Base-by-base conservation (phyloP, 1,140 invertebrate species). In the Tetranychus urticae region DNA sequence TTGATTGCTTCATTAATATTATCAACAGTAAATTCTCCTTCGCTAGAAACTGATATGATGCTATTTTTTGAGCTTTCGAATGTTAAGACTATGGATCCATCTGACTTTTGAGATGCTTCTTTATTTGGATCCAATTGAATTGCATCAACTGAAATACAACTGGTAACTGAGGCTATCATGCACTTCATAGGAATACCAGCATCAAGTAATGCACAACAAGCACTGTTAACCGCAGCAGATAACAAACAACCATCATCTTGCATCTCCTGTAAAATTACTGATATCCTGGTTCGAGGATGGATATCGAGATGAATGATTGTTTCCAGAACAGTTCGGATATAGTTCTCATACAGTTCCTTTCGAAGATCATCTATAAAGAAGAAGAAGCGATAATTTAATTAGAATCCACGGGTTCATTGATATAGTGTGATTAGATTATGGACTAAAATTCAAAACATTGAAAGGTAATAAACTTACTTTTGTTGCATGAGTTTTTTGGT, bases 211-310 rank as follows among this genome's bases (percentile, higher is more conserved):
- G 60, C 61, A 10, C 46, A 33, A 52, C 31, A 52, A n/a, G 48
- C 14, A 2, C 34, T 35, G 55, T 64, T 64, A 4, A 64, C 31
- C 13, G 60, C 56, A n/a, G 63, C 3, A 2, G 60, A 14, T 10
- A 64, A 77, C 76, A 89, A 84, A 62, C 84, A 84, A 63, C 86
- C 85, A 70, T 75, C 78, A 74, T 88, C 80, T 73, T 91, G 82
- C 66, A 91, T 73, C 75, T 92, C 88, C 74, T 92, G 88, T 61
- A 91, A 68, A 64, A 83, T 82, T 23, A 92, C 73, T 10, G 78
- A 79, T 63, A 91, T 80, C 31, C 80, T 77, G 7, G 86, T 80
- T 42, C 85, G 75, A 5, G 88, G 88, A 75, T 88, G 82, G 31
- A 85, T 69, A 58, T 77, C 72, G 0, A 79, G 73, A 2, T 85